Evolutionary conservation across 2,888 invertebrate genomes (phyloP).

Genomic region (Papilio gigon): DNA sequence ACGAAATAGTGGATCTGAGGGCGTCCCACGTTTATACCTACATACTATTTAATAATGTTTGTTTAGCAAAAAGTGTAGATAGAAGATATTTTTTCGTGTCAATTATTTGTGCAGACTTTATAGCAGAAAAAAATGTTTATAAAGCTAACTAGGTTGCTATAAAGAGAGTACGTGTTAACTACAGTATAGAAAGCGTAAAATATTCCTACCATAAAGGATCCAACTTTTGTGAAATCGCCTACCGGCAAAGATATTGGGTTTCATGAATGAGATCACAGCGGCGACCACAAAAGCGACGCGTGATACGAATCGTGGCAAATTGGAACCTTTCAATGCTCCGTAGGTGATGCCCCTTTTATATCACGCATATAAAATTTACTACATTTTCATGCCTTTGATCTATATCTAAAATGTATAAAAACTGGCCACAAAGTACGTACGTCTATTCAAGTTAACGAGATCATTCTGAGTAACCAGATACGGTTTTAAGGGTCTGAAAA

Average conservation of each 20-base stretch:
- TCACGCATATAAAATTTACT: constrained; percentile 33
- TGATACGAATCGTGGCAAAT: constrained; percentile 40
- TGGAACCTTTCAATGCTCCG: constrained; percentile 34
- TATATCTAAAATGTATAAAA: constrained; percentile 24
- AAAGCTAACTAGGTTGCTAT: neutral
- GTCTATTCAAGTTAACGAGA: neutral
- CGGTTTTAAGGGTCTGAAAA: neutral
- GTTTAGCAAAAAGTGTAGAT: too few species aligned
- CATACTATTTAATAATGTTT: too few species aligned
- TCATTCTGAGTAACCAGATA: neutral
- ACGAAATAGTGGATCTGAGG: too few species aligned
- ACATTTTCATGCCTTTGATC: constrained; percentile 29
- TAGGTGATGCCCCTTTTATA: constrained; percentile 38
- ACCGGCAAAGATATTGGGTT: constrained; percentile 39
- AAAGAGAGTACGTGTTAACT: constrained; percentile 29
- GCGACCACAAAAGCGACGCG: constrained; percentile 39
- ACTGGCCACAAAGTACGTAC: neutral
- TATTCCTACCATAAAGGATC: constrained; percentile 18
- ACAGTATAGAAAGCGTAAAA: constrained; percentile 14
- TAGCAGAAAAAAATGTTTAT: neutral
- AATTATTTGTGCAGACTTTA: neutral
- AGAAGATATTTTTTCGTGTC: too few species aligned
- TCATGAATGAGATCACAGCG: constrained; percentile 38
- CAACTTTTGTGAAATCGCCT: constrained; percentile 20
- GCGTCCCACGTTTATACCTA: too few species aligned